Conservation (phyloP, 2,888 invertebrate species). For the Drosophila leonis region DNA sequence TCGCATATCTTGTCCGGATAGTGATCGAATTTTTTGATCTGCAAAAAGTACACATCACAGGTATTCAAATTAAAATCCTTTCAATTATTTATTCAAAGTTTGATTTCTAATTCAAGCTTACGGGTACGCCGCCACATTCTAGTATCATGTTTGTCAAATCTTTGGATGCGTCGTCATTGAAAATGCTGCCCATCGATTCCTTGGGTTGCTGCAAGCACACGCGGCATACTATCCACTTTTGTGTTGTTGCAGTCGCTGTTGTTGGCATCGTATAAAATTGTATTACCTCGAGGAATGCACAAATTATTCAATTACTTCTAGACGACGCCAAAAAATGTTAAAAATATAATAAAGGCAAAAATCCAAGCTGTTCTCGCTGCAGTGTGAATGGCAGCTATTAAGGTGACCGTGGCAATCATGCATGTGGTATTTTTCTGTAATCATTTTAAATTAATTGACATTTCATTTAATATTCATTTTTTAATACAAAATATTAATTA, state of each 20-base stretch:
- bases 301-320: slow-evolving; percentile 26
- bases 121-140: slow-evolving; percentile 83
- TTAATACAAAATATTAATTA: background rate
- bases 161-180: slow-evolving; percentile 76
- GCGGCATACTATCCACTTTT: slow-evolving; percentile 83
- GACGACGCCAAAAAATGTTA: slow-evolving; percentile 58
- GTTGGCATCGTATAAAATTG: slow-evolving; percentile 49
- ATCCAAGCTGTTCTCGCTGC: slow-evolving; percentile 56
- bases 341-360: slow-evolving; percentile 37
- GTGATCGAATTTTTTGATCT: slow-evolving; percentile 82
- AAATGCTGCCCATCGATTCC: slow-evolving; percentile 79
- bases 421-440: slow-evolving; percentile 17
- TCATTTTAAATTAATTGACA: background rate
- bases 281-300: slow-evolving; percentile 15
- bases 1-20: slow-evolving; percentile 82
- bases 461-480: background rate
- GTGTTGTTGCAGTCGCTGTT: slow-evolving; percentile 52
- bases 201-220: slow-evolving; percentile 81
- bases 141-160: slow-evolving; percentile 82
- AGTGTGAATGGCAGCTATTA: slow-evolving; percentile 53
- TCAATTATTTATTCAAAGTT: background rate
- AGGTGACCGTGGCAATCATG: slow-evolving; percentile 28
- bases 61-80: background rate
- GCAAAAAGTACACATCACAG: slow-evolving; percentile 2
- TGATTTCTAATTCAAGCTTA: slow-evolving; percentile 48